A percentile compares a stretch with the other conserved stretches of the same genome.
These are phyloP conservation scores for Lutraria rhynchaena DNA, from an alignment of 1,140 invertebrate species.

Conservation along the genomic window DNA sequence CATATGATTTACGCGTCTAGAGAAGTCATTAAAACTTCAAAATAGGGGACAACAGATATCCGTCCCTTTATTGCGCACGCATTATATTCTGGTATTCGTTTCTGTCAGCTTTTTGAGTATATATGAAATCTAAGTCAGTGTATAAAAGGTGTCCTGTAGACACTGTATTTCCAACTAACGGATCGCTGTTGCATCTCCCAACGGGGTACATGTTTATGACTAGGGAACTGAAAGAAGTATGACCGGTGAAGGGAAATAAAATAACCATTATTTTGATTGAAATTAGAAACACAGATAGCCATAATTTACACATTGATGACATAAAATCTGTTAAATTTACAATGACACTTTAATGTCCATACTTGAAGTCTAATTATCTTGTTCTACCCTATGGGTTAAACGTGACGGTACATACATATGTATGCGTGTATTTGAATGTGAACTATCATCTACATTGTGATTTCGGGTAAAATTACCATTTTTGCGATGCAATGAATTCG, in stretches of 20 bases:
- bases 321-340: conserved; percentile 54
- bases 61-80: conserved; percentile 46
- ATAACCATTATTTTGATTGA: conserved; percentile 38
- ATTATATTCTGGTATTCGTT: background rate
- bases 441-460: too few relatives aligned
- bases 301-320: conserved; percentile 59
- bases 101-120: background rate
- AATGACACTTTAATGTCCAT: conserved; percentile 57
- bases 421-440: too few relatives aligned
- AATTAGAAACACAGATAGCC: conserved; percentile 50
- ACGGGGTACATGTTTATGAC: conserved; percentile 53
- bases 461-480: too few relatives aligned
- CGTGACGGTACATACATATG: conserved; percentile 9
- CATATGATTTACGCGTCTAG: conserved; percentile 53
- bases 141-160: conserved; percentile 33
- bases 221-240: conserved; percentile 15
- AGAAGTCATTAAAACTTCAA: conserved; percentile 52
- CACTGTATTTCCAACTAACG: conserved; percentile 51
- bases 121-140: conserved; percentile 4
- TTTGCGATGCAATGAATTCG: too few relatives aligned
- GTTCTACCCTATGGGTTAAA: conserved; percentile 3
- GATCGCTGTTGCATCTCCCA: conserved; percentile 8
- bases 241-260: conserved; percentile 35
- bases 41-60: conserved; percentile 44
- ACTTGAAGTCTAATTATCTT: conserved; percentile 38